phyloP scores from a whole-genome alignment of 2,113 vertebrate species.

The Atrichornis clamosus region DNA sequence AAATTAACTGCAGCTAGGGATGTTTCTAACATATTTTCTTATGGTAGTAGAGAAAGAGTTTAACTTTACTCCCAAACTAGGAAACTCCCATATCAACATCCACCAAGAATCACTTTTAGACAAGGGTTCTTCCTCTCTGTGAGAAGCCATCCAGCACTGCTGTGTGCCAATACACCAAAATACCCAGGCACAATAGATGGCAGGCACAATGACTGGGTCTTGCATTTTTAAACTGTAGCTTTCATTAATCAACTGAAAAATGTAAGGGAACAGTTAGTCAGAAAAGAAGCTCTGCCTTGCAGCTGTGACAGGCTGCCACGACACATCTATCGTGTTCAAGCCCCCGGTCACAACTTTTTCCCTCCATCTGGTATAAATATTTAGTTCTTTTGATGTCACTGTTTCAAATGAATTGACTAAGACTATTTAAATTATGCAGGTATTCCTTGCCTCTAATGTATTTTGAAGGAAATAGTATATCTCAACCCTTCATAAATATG shows the following conservation, averaged over 20 bases:
- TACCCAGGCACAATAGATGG: not conserved
- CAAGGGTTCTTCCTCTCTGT: not conserved
- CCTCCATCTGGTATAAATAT: slow-evolving; percentile 4
- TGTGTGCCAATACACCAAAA: not conserved
- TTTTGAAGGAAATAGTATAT: not conserved
- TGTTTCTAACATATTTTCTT: not conserved
- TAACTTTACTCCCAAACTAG: not conserved
- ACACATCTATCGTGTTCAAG: not conserved
- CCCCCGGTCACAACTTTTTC: not conserved
- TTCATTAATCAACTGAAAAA: slow-evolving; percentile 15
- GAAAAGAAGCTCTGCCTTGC: not conserved
- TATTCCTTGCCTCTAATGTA: not conserved
- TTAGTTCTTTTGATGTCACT: not conserved
- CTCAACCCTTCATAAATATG: accelerated
- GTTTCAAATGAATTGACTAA: not conserved
- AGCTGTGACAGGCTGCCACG: not conserved
- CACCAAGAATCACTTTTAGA: not conserved
- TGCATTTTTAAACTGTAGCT: not conserved
- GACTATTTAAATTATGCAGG: not conserved
- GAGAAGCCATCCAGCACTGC: not conserved
- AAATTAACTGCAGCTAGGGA: not conserved
- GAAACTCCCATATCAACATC: not conserved
- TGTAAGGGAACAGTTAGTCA: not conserved
- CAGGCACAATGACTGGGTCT: not conserved
- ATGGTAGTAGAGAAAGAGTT: not conserved